These are phyloP conservation scores for Calephelis perditalis DNA, from an alignment of 2,888 invertebrate genomes.

Conservation along the genomic window DNA sequence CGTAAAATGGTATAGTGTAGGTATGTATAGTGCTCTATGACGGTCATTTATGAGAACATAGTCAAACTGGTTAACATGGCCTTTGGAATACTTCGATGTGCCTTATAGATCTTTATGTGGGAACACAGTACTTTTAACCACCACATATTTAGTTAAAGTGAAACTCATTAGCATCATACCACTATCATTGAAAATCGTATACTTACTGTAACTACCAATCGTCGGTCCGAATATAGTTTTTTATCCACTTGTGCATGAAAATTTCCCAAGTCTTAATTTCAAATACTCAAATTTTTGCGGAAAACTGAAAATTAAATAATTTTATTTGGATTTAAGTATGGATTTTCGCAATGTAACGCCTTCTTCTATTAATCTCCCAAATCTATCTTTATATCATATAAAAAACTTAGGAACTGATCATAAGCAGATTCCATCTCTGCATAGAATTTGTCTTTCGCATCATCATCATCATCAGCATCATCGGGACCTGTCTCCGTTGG, in stretches of 20 bases:
- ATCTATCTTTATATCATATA: not conserved
- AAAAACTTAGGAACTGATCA: not conserved
- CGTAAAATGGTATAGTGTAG: too few relatives aligned
- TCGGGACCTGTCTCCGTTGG: slow-evolving; percentile 17
- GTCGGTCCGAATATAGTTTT: slow-evolving; percentile 4
- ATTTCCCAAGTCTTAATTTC: not conserved
- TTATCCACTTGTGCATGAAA: not conserved
- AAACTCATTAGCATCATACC: slow-evolving; percentile 18
- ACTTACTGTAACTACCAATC: slow-evolving; percentile 12
- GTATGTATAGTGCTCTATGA: not conserved
- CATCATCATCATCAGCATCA: not conserved
- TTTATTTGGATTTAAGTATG: too few relatives aligned
- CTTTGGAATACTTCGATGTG: slow-evolving; percentile 2
- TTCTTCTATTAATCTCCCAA: too few relatives aligned
- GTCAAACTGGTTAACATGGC: slow-evolving; percentile 5
- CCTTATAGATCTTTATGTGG: slow-evolving; percentile 4
- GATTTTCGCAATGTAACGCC: too few relatives aligned
- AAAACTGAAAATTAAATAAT: too few relatives aligned
- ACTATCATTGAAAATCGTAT: slow-evolving; percentile 6
- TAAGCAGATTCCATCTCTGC: too few relatives aligned
- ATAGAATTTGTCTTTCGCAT: not conserved
- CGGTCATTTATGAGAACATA: slow-evolving; percentile 1
- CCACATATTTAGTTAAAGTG: slow-evolving; percentile 17
- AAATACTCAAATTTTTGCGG: too few relatives aligned
- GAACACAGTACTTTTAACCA: slow-evolving; percentile 24